Base-by-base conservation (phyloP, 2,797 vertebrate genomes). In the Eremophila alpestris region DNA sequence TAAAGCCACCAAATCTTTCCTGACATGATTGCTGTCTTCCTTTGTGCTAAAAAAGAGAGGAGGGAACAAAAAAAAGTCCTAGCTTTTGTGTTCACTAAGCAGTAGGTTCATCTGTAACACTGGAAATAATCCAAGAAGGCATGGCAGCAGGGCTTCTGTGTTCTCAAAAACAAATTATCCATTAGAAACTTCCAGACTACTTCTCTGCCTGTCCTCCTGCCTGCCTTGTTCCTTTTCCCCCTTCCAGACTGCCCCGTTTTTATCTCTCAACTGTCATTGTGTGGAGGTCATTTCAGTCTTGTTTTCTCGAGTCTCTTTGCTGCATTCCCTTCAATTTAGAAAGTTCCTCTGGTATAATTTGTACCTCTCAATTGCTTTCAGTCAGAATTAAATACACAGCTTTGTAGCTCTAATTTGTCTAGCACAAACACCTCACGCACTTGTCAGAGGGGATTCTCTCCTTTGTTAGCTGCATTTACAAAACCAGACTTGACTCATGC, bases 371-470 rank as follows among this genome's bases (percentile, higher is more conserved):
- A 74, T 95, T 93, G 83, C 94, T 93, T 97, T 97, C 90, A 96
- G 81, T 91, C 76, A 89, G 82, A 95, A 97, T 97, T 96, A 97
- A 90, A 79, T 59, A 67, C 92, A 58, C 10, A 4, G 62, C 96
- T 96, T 86, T 94, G 87, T 93, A 77, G 63, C 36, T 94, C 83
- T 96, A 89, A 95, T 96, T 96, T 95, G 88, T 96, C 83, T 91
- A 54, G 49, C 91, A 88, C 83, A 95, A 96, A 89, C 87, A 96
- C 85, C 88, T 95, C 82, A 75, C 9, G 16, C 18, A 23, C 83
- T 79, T 97, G 96, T 97, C 96, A 95, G 78, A 94, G 88, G 84
- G 87, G 81, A 97, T 96, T 97, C 78, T 23, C 68, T 96, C 89
- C 64, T 94, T 91, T 85, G 76, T 82, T 93, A 75, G 63, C 73